Evolutionary conservation across 2,797 vertebrate genomes (phyloP), one percentile per base, ranked within the genome.

Genomic region (Xenops minutus): DNA sequence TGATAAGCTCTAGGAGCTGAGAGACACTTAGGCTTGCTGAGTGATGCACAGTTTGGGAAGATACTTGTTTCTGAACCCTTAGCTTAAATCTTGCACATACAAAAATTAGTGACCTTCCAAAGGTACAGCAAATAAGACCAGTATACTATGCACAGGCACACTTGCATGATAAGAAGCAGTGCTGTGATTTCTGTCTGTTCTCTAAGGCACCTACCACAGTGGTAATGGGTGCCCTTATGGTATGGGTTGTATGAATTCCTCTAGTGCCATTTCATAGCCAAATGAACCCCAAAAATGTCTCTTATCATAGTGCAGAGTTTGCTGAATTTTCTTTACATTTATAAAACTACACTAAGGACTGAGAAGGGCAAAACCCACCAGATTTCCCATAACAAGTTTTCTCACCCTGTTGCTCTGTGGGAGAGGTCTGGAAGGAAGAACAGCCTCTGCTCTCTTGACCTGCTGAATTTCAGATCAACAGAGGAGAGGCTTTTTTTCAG

Each of bases 201-300:
- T 48, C 0, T 43, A 29, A 37, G n/a, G 26, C 49, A 78, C 41
- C 58, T 89, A 26, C 63, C 2, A 2, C 0, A 0, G 18, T 67
- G 44, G 56, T 48, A 36, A 20, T 62, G 32, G 6, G 14, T 77
- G 7, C 6, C 43, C 30, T 52, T 64, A 12, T 68, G 27, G 7
- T 49, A 26, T 26, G 32, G 34, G 12, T 59, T 82, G 13, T n/a
- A 37, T 46, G 30, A 64, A 56, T 81, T 81, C 41, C 18, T 77
- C 56, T 84, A 58, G 29, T 46, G 18, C n/a, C 16, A 36, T 58
- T 61, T 66, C 20, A 14, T 18, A 54, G 32, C 20, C 79, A 85
- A 88, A 54, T 48, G 39, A 75, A 56, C 37, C 5, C 8, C 0
- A 20, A 86, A 64, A 22, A 1, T 1, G 5, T 43, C 32, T 80